Percentiles rank a stretch among this genome's conserved stretches.
Evolutionary conservation across 1,140 invertebrate genomes (phyloP).

Genomic region (Venustaconcha ellipsiformis): DNA sequence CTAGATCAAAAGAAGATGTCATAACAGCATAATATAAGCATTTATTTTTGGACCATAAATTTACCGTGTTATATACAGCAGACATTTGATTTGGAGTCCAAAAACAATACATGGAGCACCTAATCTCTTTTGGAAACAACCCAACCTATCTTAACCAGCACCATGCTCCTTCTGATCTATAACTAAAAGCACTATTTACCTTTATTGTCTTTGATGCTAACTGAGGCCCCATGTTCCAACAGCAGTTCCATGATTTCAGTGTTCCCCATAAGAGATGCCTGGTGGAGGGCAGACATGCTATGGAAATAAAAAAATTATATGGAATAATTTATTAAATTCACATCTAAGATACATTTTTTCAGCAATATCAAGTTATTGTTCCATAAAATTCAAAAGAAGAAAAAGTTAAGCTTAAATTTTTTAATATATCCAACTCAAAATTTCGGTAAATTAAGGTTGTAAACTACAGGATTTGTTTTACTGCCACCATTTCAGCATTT

Average conservation of each 20-base stretch:
- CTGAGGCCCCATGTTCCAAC: slow-evolving; percentile 73
- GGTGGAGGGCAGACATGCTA: slow-evolving; percentile 83
- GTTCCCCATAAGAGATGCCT: slow-evolving; percentile 85
- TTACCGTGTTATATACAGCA: no score
- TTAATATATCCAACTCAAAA: not conserved
- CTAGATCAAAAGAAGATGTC: no score
- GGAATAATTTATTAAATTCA: not conserved
- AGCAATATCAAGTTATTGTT: not conserved
- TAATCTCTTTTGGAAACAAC: no score
- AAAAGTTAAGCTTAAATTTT: not conserved
- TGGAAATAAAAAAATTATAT: slow-evolving; percentile 35
- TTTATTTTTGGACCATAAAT: no score
- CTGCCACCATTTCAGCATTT: no score
- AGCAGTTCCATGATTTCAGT: slow-evolving; percentile 80
- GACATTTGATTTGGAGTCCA: no score
- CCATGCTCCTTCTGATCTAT: not conserved
- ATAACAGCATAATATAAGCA: no score
- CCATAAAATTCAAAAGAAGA: not conserved
- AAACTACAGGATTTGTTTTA: not conserved
- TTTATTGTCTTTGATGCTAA: slow-evolving; percentile 72
- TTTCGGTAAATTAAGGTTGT: not conserved
- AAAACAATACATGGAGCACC: no score
- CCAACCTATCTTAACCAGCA: no score
- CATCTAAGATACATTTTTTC: not conserved
- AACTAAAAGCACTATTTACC: slow-evolving; percentile 43